Evolutionary conservation across 2,113 vertebrate species (phyloP).

Genomic region (Chaetorhynchus papuensis): DNA sequence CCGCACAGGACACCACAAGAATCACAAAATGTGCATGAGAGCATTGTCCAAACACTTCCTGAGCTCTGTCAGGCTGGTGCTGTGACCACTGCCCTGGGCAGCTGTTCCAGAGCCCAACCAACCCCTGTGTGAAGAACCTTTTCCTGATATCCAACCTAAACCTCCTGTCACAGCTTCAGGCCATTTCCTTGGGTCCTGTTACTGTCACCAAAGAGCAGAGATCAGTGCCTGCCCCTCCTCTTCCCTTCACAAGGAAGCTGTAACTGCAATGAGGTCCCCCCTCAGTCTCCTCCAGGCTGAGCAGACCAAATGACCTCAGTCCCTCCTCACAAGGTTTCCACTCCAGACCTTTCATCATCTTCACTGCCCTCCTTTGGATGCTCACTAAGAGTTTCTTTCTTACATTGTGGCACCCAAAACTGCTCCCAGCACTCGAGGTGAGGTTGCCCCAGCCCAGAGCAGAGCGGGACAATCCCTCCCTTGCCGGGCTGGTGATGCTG

Average conservation of each 20-base stretch:
- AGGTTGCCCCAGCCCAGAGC: accelerated
- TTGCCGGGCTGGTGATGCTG: accelerated
- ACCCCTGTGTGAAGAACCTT: not conserved
- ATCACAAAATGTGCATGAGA: not conserved
- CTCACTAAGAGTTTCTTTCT: not conserved
- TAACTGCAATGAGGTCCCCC: not conserved
- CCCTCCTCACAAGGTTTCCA: accelerated
- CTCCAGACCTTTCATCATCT: not conserved
- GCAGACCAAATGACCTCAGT: not conserved
- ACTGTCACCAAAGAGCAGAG: not conserved
- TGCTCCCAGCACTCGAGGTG: not conserved
- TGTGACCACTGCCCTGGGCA: not conserved
- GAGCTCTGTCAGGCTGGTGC: not conserved
- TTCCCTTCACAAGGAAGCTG: accelerated
- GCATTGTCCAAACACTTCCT: not conserved
- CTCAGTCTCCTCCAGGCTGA: not conserved
- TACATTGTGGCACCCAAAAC: not conserved
- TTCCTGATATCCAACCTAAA: not conserved
- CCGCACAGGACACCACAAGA: not conserved
- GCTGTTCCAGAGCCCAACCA: not conserved
- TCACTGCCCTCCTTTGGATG: not conserved
- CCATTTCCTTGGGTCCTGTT: not conserved
- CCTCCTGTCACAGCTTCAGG: not conserved
- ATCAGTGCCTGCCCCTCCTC: not conserved
- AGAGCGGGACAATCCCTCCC: not conserved